Percentiles rank a stretch among this genome's conserved stretches.
phyloP scores from a whole-genome alignment of 2,888 invertebrate genomes.

The Neria commutata region DNA sequence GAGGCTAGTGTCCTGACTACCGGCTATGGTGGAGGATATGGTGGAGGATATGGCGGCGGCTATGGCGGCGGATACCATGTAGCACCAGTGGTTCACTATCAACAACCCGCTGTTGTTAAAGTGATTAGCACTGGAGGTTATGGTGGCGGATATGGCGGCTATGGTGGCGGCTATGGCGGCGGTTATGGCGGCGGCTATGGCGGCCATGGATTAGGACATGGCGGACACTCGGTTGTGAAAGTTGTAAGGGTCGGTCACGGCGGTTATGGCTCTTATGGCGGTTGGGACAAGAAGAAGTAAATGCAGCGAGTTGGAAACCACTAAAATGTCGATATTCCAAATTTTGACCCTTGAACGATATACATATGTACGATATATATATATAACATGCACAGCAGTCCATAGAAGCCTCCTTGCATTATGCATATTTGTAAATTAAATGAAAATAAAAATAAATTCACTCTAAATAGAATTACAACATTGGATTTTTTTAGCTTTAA shows the following conservation, averaged over 20 bases:
- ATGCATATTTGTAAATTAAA: too few species aligned
- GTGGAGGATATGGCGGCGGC: constrained; percentile 16
- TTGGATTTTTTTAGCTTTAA: too few species aligned
- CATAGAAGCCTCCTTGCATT: too few species aligned
- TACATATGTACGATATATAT: too few species aligned
- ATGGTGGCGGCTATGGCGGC: constrained; percentile 21
- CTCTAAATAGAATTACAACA: too few species aligned
- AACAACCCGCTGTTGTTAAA: constrained; percentile 12
- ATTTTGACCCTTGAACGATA: too few species aligned
- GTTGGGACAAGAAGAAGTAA: constrained; percentile 40
- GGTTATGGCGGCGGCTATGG: constrained; percentile 31
- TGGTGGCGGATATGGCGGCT: constrained; percentile 29
- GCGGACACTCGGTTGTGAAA: constrained; percentile 24
- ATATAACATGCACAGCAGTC: too few species aligned
- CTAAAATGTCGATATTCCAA: too few species aligned
- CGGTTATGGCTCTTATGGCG: constrained; percentile 14
- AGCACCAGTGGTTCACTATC: constrained; percentile 8
- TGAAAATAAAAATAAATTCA: too few species aligned
- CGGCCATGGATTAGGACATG: constrained; percentile 38
- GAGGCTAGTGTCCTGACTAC: constrained; percentile 42
- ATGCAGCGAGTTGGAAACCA: too few species aligned
- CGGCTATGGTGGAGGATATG: constrained; percentile 15
- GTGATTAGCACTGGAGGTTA: constrained; percentile 25
- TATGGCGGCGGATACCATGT: constrained; percentile 13
- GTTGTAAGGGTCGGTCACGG: neutral